These are phyloP conservation scores for Syrphus vitripennis DNA, from an alignment of 2,888 invertebrate species.

Conservation along the genomic window DNA sequence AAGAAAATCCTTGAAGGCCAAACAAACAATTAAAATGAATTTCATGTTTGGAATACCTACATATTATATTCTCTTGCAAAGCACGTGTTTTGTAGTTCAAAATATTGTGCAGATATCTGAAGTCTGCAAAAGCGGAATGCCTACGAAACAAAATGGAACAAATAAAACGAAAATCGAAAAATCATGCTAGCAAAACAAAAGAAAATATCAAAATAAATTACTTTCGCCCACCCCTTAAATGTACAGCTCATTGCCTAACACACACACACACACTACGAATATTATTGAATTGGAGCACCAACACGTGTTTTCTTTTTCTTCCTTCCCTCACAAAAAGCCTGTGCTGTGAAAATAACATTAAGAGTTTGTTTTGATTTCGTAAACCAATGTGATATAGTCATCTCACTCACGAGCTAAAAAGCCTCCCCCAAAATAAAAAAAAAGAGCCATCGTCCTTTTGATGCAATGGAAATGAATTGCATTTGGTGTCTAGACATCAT, in stretches of 20 bases:
- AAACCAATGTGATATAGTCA: not conserved
- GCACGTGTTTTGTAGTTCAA: slow-evolving; percentile 42
- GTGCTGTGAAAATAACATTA: too few species aligned
- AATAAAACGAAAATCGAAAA: slow-evolving; percentile 39
- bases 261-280: not conserved
- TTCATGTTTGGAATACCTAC: not conserved
- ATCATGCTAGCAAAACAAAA: slow-evolving; percentile 28
- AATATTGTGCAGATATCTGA: slow-evolving; percentile 28
- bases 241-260: not conserved
- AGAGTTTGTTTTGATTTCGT: slow-evolving; percentile 40
- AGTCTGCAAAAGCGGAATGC: slow-evolving; percentile 15
- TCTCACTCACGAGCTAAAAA: slow-evolving; percentile 12
- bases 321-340: slow-evolving; percentile 16
- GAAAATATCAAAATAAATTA: slow-evolving; percentile 10
- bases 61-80: too few species aligned
- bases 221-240: not conserved
- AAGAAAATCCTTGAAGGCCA: slow-evolving; percentile 24
- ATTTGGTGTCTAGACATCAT: slow-evolving; percentile 49
- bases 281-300: slow-evolving; percentile 37
- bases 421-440: not conserved
- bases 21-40: slow-evolving; percentile 8
- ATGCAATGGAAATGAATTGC: slow-evolving; percentile 12
- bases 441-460: slow-evolving; percentile 36
- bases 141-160: slow-evolving; percentile 22
- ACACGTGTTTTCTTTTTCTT: slow-evolving; percentile 57